Percentiles rank a stretch among this genome's conserved stretches.
These are phyloP conservation scores for Gerris lacustris DNA, from an alignment of 2,888 invertebrate genomes.

Conservation along the genomic window DNA sequence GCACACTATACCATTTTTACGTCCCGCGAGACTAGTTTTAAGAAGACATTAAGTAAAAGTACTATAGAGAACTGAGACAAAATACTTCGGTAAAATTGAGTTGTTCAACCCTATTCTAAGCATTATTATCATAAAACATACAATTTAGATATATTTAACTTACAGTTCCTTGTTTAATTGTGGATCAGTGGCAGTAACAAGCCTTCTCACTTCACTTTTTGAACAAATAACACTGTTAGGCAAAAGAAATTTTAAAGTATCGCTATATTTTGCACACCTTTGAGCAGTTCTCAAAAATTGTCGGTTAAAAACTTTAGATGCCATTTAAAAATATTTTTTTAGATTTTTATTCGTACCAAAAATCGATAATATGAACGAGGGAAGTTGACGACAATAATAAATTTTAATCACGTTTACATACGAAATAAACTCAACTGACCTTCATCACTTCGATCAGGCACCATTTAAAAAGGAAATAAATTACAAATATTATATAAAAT, in stretches of 20 bases:
- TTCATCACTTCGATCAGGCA: neutral
- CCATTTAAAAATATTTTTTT: neutral
- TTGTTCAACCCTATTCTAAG: no score
- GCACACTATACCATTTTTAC: no score
- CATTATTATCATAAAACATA: no score
- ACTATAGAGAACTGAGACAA: no score
- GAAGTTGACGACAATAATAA: neutral
- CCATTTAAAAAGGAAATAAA: no score
- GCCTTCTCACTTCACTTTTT: neutral
- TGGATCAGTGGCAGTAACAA: conserved; percentile 7
- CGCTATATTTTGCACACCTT: neutral
- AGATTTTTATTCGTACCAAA: neutral
- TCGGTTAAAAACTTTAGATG: neutral
- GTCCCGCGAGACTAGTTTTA: no score
- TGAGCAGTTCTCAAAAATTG: neutral
- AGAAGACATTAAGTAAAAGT: no score
- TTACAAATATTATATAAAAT: no score
- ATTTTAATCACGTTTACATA: neutral
- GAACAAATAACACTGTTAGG: neutral
- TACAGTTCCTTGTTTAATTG: neutral
- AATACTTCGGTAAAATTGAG: no score
- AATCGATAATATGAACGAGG: neutral
- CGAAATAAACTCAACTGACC: neutral
- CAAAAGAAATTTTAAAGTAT: neutral
- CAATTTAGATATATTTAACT: neutral